Evolutionary conservation across 2,113 vertebrate genomes (phyloP), one percentile per base, ranked within the genome.

Genomic region (Clarias batrachus): DNA sequence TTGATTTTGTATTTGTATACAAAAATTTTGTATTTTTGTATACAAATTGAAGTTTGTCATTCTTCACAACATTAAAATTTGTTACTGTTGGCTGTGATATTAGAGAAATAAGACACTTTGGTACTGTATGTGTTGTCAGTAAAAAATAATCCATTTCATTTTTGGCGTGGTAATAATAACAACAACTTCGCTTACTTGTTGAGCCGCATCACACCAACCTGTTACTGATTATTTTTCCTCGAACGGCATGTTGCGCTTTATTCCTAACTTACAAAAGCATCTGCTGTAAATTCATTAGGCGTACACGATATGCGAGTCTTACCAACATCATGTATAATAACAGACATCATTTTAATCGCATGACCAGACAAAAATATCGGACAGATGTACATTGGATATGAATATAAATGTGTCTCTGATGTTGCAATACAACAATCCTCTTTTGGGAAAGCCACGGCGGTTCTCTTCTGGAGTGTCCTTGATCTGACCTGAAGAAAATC

Each of bases 391-490:
- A 74, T 2, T 21, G 37, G 1, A 48, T 12, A 52, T 14, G 12
- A 73, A 48, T 23, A 52, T 52, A 5, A 73, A 73, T 23, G 41
- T 41, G 73, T 78, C 25, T 78, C 3, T 54, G n/a, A 33, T 17
- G 48, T 66, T 66, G 37, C 60, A 16, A 33, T 66, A n/a, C 6
- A 10, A n/a, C 60, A 14, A 78, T 21, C 13, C n/a, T 2, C 14
- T 57, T 57, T 27, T 52, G 71, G 54, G 57, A 48, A 77, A 63
- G 9, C 27, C 41, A 52, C 70, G 54, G 48, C 23, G 56, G 16
- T 82, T 65, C n/a, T 84, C n/a, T 87, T 66, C 78, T 23, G 66
- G 23, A 81, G 74, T 78, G 57, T 70, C 80, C 74, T 54, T 87
- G 12, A 9, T 27, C 30, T 71, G 80, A 89, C 83, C 63, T 17